These are phyloP conservation scores for Muntiacus muntjak DNA, from an alignment of 2,113 vertebrate species.

Conservation along the genomic window DNA sequence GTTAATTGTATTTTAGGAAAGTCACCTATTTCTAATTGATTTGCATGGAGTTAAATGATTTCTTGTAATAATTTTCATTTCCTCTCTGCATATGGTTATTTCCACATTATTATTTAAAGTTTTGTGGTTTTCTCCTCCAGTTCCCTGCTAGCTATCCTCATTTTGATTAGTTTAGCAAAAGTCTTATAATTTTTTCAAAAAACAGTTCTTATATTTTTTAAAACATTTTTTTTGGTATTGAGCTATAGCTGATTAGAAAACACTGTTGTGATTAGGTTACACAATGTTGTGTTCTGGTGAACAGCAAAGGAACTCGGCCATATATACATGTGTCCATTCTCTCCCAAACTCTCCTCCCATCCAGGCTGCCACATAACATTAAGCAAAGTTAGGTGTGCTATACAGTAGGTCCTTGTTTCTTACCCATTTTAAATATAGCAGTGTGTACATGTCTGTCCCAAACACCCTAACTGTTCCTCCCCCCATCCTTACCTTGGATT, in stretches of 20 bases:
- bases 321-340: neutral
- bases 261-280: neutral
- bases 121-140: neutral
- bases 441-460: neutral
- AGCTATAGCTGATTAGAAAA: neutral
- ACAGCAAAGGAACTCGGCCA: neutral
- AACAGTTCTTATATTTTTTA: neutral
- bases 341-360: neutral
- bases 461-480: neutral
- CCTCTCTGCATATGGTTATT: neutral
- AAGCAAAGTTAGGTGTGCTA: neutral
- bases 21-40: neutral
- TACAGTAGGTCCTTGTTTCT: neutral
- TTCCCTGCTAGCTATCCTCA: neutral
- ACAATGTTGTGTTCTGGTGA: neutral
- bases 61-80: neutral
- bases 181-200: neutral
- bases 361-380: neutral
- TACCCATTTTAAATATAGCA: neutral
- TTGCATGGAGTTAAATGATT: slow-evolving; percentile 6
- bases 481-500: neutral
- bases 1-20: neutral
- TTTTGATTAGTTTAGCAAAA: neutral
- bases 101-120: neutral
- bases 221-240: neutral